Percentiles rank a stretch among this genome's conserved stretches.
Evolutionary conservation across 2,113 vertebrate species (phyloP).

Genomic region (Chaetops frenatus): DNA sequence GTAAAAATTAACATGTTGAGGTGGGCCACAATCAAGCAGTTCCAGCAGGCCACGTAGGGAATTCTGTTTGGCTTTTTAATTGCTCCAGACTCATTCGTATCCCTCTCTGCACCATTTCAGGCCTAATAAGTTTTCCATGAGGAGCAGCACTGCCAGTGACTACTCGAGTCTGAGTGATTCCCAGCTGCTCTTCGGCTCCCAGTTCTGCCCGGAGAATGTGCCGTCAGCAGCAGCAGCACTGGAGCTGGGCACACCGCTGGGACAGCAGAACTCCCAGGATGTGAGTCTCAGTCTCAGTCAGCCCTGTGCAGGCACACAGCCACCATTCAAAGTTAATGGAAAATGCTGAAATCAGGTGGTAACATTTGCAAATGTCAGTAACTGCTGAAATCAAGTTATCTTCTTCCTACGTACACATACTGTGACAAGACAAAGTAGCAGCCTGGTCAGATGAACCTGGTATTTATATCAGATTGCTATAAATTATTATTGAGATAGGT

Average conservation of each 20-base stretch:
- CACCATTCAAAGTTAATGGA: neutral
- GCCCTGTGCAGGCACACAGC: neutral
- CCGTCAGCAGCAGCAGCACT: constrained; percentile 70
- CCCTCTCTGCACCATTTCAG: constrained; percentile 46
- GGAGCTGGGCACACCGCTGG: constrained; percentile 67
- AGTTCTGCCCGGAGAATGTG: constrained; percentile 82
- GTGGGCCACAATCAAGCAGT: neutral
- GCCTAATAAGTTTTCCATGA: constrained; percentile 52
- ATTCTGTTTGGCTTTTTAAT: neutral
- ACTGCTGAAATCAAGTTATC: neutral
- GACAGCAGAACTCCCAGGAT: constrained; percentile 83
- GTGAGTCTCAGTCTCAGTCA: constrained; percentile 64
- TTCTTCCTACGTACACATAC: neutral
- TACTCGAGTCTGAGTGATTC: constrained; percentile 82
- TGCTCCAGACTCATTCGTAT: neutral
- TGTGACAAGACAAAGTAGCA: neutral
- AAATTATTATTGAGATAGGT: neutral
- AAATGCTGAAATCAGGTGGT: neutral
- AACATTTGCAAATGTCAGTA: neutral
- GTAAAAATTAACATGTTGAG: neutral
- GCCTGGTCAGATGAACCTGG: neutral
- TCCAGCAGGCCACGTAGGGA: neutral
- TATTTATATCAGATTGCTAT: neutral
- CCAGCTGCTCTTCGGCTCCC: constrained; percentile 87
- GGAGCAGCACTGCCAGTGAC: constrained; percentile 70